A percentile compares a stretch with the other conserved stretches of the same genome.
Conservation (phyloP, 2,113 vertebrate species). For the Falcunculus frontatus region DNA sequence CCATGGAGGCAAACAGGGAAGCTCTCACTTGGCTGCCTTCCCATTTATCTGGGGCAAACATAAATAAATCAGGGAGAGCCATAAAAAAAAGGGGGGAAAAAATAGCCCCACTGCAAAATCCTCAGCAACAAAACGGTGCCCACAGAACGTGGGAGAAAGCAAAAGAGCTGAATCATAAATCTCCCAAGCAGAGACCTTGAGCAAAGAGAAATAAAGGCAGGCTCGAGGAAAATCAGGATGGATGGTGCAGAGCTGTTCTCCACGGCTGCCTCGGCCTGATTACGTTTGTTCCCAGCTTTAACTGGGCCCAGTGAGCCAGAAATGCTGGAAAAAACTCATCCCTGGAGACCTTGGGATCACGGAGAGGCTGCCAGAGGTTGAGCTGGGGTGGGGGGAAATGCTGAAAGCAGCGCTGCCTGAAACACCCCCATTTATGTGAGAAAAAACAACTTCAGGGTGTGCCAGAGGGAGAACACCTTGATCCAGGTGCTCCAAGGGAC, state of each 20-base stretch:
- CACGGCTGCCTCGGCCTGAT: neutral
- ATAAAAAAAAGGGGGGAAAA: neutral
- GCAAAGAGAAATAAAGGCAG: neutral
- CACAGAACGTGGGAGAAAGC: neutral
- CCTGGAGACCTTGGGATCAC: neutral
- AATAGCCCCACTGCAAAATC: neutral
- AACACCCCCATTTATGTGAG: fast-evolving
- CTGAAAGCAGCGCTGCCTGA: neutral
- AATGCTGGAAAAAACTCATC: neutral
- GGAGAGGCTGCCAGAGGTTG: neutral
- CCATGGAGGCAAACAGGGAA: neutral
- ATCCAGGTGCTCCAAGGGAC: neutral
- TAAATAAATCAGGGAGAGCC: neutral
- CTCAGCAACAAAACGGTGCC: neutral
- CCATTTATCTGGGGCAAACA: slow-evolving; percentile 3
- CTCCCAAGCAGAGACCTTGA: neutral
- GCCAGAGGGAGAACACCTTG: neutral
- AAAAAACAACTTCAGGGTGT: no score
- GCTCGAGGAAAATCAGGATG: neutral
- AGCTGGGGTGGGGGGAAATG: neutral
- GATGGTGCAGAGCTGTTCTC: neutral
- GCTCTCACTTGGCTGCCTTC: neutral
- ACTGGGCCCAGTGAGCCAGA: neutral
- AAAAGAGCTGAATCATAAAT: slow-evolving; percentile 22
- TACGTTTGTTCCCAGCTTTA: neutral